Percentiles rank a stretch among this genome's conserved stretches.
phyloP scores from a whole-genome alignment of 2,113 vertebrate species.

The Nannospalax galili region DNA sequence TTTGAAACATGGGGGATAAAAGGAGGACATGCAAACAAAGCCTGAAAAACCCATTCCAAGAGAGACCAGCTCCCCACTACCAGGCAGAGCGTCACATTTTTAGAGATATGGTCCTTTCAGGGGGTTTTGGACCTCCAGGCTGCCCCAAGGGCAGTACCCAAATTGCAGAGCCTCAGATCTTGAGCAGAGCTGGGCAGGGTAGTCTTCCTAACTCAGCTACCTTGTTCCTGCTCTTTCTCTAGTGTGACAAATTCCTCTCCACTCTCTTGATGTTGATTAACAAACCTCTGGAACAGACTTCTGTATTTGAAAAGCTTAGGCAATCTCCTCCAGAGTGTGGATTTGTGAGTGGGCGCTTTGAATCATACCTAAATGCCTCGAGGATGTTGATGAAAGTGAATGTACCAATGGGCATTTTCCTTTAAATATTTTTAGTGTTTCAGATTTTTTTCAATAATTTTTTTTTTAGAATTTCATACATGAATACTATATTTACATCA shows the following conservation, averaged over 20 bases:
- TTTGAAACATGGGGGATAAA: not conserved
- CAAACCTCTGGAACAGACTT: not conserved
- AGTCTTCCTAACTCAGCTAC: not conserved
- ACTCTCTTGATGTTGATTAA: not conserved
- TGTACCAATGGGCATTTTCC: not conserved
- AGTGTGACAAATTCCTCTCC: not conserved
- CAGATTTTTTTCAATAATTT: too few species aligned
- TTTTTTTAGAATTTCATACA: too few species aligned
- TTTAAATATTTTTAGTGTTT: too few species aligned
- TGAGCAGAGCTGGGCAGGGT: not conserved
- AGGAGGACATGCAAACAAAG: not conserved
- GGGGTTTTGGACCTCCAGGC: not conserved
- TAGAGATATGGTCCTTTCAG: not conserved
- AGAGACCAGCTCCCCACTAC: accelerated
- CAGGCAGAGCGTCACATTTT: not conserved
- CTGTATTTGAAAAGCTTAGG: constrained; percentile 27
- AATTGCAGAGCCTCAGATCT: not conserved
- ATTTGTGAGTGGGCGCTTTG: constrained; percentile 17
- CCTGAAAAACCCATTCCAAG: not conserved
- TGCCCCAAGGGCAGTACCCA: not conserved
- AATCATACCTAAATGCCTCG: not conserved
- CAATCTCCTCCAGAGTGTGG: not conserved
- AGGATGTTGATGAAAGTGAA: not conserved
- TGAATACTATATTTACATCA: too few species aligned
- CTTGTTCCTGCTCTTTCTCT: not conserved